These are phyloP conservation scores for Vanacampus margaritifer DNA, from an alignment of 2,113 vertebrate genomes.

Conservation along the genomic window DNA sequence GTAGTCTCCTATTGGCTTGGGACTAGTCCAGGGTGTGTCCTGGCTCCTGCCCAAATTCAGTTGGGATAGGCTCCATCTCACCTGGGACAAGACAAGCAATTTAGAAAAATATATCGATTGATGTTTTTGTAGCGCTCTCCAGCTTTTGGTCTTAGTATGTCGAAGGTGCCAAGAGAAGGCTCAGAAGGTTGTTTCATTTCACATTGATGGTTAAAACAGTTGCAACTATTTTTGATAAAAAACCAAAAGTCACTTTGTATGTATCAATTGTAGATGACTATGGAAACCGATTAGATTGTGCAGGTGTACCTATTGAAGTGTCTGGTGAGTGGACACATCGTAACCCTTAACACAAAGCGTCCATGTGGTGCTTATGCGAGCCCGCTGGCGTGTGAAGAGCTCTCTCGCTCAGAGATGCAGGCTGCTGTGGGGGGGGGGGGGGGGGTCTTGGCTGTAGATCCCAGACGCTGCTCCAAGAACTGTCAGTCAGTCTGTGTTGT, in stretches of 20 bases:
- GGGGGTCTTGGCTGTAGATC: slow-evolving; percentile 58
- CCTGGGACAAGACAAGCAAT: not conserved
- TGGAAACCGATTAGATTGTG: not conserved
- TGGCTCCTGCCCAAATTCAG: no score
- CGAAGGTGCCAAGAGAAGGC: slow-evolving; percentile 21
- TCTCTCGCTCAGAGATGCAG: slow-evolving; percentile 25
- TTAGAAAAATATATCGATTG: not conserved
- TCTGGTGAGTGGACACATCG: not conserved
- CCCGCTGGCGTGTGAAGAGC: slow-evolving; percentile 50
- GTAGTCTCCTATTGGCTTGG: not conserved
- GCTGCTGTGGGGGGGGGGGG: slow-evolving; percentile 55
- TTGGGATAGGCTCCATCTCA: no score
- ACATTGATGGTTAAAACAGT: no score
- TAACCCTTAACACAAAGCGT: slow-evolving; percentile 27
- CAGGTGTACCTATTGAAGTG: not conserved
- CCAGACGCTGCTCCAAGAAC: slow-evolving; percentile 60
- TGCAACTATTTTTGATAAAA: no score
- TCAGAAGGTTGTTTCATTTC: not conserved
- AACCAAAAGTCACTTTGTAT: no score
- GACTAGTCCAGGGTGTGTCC: not conserved
- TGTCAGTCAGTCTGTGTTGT: slow-evolving; percentile 68
- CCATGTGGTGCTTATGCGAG: slow-evolving; percentile 56
- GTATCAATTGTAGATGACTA: no score
- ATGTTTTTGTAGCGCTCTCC: not conserved
- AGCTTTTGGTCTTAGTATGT: not conserved